A percentile compares a stretch with the other conserved stretches of the same genome.
phyloP scores from a whole-genome alignment of 2,888 invertebrate genomes.

The Hymenopus coronatus region DNA sequence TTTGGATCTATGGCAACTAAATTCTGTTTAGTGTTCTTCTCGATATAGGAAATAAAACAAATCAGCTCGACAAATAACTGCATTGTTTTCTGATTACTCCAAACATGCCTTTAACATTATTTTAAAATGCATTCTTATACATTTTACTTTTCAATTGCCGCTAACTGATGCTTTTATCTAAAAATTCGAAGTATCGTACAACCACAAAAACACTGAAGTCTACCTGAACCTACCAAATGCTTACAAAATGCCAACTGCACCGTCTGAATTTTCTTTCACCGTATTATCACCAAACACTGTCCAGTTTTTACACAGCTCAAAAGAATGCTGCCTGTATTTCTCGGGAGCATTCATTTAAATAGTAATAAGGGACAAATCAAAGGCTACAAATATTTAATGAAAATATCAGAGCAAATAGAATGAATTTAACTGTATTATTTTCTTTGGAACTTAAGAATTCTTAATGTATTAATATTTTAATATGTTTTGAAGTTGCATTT shows the following conservation, averaged over 20 bases:
- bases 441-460: neutral
- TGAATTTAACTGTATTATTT: neutral
- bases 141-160: too few relatives aligned
- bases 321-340: neutral
- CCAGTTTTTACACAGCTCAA: neutral
- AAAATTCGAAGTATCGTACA: neutral
- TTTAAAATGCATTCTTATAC: too few relatives aligned
- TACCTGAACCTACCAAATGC: neutral
- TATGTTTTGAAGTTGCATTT: neutral
- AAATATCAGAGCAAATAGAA: neutral
- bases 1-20: too few relatives aligned
- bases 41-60: too few relatives aligned
- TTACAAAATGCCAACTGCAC: neutral
- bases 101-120: too few relatives aligned
- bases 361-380: neutral
- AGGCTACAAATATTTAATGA: neutral
- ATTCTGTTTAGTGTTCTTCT: too few relatives aligned
- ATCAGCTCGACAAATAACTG: too few relatives aligned
- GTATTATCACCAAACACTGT: neutral
- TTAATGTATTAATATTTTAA: neutral
- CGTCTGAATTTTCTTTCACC: neutral
- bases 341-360: neutral
- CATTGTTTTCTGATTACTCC: too few relatives aligned
- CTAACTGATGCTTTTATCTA: neutral
- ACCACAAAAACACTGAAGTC: neutral